Evolutionary conservation across 2,113 vertebrate genomes (phyloP), one percentile per base, ranked within the genome.

Genomic region (Embiotoca jacksoni): DNA sequence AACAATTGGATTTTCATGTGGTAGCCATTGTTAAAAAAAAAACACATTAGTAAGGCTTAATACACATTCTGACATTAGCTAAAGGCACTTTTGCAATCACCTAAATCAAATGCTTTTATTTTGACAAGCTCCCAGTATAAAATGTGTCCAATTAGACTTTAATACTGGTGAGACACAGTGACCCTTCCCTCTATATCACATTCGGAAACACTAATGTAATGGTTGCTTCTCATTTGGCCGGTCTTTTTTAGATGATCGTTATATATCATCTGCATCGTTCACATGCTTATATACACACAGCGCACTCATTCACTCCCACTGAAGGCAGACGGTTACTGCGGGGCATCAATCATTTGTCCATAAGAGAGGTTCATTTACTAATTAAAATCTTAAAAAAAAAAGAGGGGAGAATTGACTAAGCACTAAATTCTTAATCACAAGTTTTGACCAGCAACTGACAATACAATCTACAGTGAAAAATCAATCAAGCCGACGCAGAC

Each of bases 321-420:
- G 80, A 68, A 41, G 63, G 87, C 83, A 95, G 94, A 74, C 9
- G 92, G 91, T 95, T 94, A 95, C 91, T 92, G 93, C 89, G 84
- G 46, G 32, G 83, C 95, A 96, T 97, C 96, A 96, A 96, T 98
- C 96, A 97, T 94, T 93, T 74, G 89, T 95, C 94, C 95, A 94
- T 93, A 93, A 96, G 79, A 74, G 95, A 90, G 92, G 95, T 93
- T 97, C 95, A 96, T 97, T 97, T 97, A 95, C 96, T 97, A 97
- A 98, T 98, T 98, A 97, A 96, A 97, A 96, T 95, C 62, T 88
- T 93, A 3, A 62, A 77, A 80, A 95, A 96, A 95, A 96, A 85
- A 60, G 35, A 95, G 91, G 94, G 82, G 88, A 92, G 67, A 95
- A 97, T 96, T 94, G 96, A 97, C 96, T 93, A 94, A 94, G 89